Evolutionary conservation across 2,113 vertebrate genomes (phyloP), one percentile per base, ranked within the genome.

Genomic region (Sciurus niger): DNA sequence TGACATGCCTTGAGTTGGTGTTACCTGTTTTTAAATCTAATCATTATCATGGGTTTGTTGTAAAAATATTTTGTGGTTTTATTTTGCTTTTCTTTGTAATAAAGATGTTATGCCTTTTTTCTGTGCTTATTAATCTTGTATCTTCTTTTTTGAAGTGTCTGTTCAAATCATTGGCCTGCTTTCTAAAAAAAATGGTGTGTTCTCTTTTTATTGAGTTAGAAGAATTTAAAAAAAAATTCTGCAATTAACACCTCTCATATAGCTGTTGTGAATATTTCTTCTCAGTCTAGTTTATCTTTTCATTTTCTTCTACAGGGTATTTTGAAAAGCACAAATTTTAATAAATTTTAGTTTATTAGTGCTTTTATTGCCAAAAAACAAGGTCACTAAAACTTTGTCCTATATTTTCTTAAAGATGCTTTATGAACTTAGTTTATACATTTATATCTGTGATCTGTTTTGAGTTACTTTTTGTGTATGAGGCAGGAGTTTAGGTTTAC

Each of bases 31-130:
- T 83, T 73, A 91, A 82, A 74, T 89, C 82, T 76, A 86, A 37
- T 82, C 37, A 67, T 58, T 96, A 74, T 80, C 60, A 30, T 90
- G 55, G 11, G 30, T 55, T n/a, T 90, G 8, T 73, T 79, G 53
- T 93, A 4, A 73, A 79, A 94, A 76, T 53, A 34, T 85, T 63
- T 46, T 72, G 6, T 37, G 51, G 55, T 70, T 96, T 94, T 55
- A 48, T 68, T 90, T 80, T 74, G 4, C 32, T 43, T 91, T 94
- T 94, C 79, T 58, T 10, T 76, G 34, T 72, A 37, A 17, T 6
- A 89, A 32, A 70, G 77, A 83, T 53, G 18, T 83, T 70, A n/a
- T 87, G n/a, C 67, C 87, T 92, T 17, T 77, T 87, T 91, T 94
- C 70, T 68, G 89, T 84, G 6, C 22, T 76, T 48, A 51, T 32